These are phyloP conservation scores for Orussus abietinus DNA, from an alignment of 1,140 invertebrate species.

Conservation along the genomic window DNA sequence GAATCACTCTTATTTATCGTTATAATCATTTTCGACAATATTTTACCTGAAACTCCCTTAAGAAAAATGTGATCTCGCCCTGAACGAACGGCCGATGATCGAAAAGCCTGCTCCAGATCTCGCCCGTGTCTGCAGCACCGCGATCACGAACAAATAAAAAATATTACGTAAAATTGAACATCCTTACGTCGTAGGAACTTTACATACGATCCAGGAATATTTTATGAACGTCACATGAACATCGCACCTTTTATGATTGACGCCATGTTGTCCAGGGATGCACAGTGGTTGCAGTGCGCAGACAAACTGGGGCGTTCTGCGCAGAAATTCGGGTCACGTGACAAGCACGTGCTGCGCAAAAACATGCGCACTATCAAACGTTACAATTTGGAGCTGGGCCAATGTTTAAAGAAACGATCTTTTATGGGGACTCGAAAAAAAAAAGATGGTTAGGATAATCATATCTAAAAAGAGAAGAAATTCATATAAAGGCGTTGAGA, in stretches of 20 bases:
- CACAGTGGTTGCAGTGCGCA: no score
- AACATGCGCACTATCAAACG: no score
- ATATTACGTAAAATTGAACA: constrained; percentile 10
- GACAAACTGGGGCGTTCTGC: no score
- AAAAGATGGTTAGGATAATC: no score
- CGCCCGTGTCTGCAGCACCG: constrained; percentile 64
- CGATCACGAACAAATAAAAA: constrained; percentile 11
- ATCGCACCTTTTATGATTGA: constrained; percentile 47
- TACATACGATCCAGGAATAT: constrained; percentile 12
- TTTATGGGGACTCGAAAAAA: no score
- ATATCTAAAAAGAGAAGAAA: no score
- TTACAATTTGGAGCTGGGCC: no score
- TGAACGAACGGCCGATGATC: constrained; percentile 79
- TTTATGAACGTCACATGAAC: constrained; percentile 8
- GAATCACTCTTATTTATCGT: neutral
- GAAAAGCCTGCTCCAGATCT: constrained; percentile 78
- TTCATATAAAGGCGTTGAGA: no score
- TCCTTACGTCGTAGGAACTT: constrained; percentile 6
- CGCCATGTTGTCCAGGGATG: constrained; percentile 49
- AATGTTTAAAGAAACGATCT: no score
- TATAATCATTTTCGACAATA: neutral
- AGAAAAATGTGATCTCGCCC: constrained; percentile 77
- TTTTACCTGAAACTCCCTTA: constrained; percentile 78
- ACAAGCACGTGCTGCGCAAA: no score
- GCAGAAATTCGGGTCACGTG: no score